phyloP scores from a whole-genome alignment of 2,797 vertebrate species.

The Limosa lapponica region DNA sequence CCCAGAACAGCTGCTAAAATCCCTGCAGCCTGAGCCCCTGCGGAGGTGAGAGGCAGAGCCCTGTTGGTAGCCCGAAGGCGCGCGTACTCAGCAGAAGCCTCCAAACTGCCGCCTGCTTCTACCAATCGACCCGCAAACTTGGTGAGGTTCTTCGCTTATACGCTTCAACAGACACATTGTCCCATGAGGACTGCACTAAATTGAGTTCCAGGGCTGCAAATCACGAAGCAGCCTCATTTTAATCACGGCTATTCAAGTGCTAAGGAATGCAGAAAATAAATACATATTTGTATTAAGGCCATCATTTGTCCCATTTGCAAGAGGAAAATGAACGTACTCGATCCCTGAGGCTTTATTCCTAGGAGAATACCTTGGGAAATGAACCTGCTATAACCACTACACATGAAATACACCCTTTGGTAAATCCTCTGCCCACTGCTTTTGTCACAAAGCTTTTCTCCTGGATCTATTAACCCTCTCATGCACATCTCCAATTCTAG shows the following conservation, averaged over 20 bases:
- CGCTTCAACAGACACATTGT: slow-evolving; percentile 20
- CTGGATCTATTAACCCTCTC: background rate
- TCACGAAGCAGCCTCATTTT: slow-evolving; percentile 44
- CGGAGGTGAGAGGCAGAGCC: background rate
- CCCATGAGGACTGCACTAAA: slow-evolving; percentile 23
- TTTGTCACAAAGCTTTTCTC: background rate
- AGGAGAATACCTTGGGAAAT: background rate
- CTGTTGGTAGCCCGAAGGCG: background rate
- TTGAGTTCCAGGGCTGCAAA: slow-evolving; percentile 42
- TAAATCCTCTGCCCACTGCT: background rate
- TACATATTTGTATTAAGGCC: slow-evolving; percentile 33
- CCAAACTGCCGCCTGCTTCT: background rate
- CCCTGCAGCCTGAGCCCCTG: background rate
- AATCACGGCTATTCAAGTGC: slow-evolving; percentile 30
- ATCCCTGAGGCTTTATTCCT: background rate
- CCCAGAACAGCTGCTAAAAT: background rate
- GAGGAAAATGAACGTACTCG: background rate
- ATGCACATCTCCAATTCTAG: background rate
- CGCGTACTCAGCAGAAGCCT: background rate
- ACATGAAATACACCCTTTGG: background rate
- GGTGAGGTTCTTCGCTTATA: slow-evolving; percentile 17
- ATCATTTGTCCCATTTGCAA: background rate
- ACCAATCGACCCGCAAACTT: background rate
- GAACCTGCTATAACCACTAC: background rate
- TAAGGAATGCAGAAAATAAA: slow-evolving; percentile 55